Evolutionary conservation across 1,140 invertebrate species (phyloP).

Genomic region (Pararge aegeria): DNA sequence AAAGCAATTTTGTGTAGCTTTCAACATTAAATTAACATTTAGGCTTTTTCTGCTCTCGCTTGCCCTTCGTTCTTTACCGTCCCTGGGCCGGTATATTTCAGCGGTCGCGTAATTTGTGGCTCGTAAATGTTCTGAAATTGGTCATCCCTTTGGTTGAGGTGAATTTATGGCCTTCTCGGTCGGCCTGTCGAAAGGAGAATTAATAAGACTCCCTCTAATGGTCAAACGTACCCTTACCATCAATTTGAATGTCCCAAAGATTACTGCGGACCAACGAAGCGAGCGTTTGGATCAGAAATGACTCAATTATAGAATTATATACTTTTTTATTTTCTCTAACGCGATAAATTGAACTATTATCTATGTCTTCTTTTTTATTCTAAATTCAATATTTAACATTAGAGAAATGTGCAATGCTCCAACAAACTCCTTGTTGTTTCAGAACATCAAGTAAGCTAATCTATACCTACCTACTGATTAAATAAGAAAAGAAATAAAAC

Average conservation of each 20-base stretch:
- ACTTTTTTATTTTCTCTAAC: slow-evolving; percentile 58
- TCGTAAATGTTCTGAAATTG: slow-evolving; percentile 80
- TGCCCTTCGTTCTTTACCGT: slow-evolving; percentile 53
- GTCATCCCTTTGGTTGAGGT: slow-evolving; percentile 79
- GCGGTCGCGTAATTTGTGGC: slow-evolving; percentile 78
- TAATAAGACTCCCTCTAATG: slow-evolving; percentile 78
- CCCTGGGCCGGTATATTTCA: slow-evolving; percentile 73
- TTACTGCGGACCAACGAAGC: slow-evolving; percentile 56
- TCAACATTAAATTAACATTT: slow-evolving; percentile 70
- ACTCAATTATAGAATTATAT: slow-evolving; percentile 54
- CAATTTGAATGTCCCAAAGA: slow-evolving; percentile 77
- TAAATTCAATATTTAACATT: too few species aligned
- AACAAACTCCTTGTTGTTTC: too few species aligned
- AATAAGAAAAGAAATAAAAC: too few species aligned
- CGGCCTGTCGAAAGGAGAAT: slow-evolving; percentile 79
- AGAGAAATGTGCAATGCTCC: too few species aligned
- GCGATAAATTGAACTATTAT: slow-evolving; percentile 60
- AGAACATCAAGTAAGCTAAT: too few species aligned
- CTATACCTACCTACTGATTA: too few species aligned
- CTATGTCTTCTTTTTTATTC: not conserved
- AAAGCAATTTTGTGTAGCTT: slow-evolving; percentile 66
- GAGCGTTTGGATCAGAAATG: slow-evolving; percentile 64
- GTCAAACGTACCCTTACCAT: slow-evolving; percentile 78
- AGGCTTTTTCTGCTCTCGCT: slow-evolving; percentile 64
- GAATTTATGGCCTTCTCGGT: slow-evolving; percentile 78